Evolutionary conservation across 2,888 invertebrate genomes (phyloP).

Genomic region (Saturnia pavonia): DNA sequence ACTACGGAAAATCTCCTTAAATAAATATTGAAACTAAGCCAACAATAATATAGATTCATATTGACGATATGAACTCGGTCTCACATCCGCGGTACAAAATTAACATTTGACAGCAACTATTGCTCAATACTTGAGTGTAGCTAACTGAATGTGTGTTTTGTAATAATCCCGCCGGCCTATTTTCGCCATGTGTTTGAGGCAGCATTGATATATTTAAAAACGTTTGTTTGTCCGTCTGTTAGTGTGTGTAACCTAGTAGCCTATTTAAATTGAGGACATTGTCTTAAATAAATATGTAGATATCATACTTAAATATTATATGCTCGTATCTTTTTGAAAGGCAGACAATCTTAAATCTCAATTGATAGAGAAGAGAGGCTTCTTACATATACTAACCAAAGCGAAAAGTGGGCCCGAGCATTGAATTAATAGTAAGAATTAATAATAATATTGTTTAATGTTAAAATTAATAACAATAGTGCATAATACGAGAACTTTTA

Average conservation of each 20-base stretch:
- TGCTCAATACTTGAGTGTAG: constrained; percentile 8
- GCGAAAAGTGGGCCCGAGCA: too few relatives aligned
- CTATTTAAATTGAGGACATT: background rate
- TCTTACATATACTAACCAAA: too few relatives aligned
- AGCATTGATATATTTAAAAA: constrained; percentile 9
- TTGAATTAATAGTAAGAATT: too few relatives aligned
- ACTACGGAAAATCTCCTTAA: constrained; percentile 19
- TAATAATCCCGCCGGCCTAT: constrained; percentile 11
- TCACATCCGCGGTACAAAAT: constrained; percentile 13
- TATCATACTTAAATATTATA: background rate
- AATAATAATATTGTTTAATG: too few relatives aligned
- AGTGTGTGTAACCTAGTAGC: background rate
- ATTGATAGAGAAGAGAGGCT: too few relatives aligned
- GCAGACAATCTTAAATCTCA: too few relatives aligned
- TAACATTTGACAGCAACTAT: constrained; percentile 14
- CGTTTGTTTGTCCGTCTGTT: constrained; percentile 11
- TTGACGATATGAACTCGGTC: background rate
- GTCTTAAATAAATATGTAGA: background rate
- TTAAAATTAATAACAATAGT: too few relatives aligned
- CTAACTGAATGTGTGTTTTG: constrained; percentile 7
- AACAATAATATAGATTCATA: background rate
- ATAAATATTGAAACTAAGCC: constrained; percentile 25
- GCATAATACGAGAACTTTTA: background rate
- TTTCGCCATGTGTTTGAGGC: constrained; percentile 4
- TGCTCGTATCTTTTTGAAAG: background rate